phyloP scores from a whole-genome alignment of 2,888 invertebrate genomes.

The Stenodema calcarata region DNA sequence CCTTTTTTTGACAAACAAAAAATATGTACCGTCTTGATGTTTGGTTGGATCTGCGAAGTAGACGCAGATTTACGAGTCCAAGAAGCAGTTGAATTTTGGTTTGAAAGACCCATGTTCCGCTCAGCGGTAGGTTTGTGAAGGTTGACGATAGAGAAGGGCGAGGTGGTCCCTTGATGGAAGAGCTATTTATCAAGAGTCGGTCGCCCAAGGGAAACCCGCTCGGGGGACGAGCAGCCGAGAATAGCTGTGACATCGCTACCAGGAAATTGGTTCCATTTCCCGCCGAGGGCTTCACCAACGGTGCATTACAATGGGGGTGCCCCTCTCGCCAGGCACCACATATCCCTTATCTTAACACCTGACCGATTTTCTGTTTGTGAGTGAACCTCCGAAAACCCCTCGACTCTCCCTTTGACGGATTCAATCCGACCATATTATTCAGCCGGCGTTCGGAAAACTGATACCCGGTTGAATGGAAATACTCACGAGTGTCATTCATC shows the following conservation, averaged over 20 bases:
- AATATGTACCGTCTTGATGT: too few species aligned
- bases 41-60: too few species aligned
- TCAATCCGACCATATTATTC: not conserved
- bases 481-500: not conserved
- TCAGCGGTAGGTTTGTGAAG: not conserved
- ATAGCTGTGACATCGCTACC: slow-evolving; percentile 45
- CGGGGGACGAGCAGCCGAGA: not conserved
- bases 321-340: not conserved
- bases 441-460: not conserved
- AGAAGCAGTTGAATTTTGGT: not conserved
- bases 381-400: not conserved
- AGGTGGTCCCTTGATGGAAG: not conserved
- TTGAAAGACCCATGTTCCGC: not conserved
- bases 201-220: not conserved
- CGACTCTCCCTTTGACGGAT: not conserved
- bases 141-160: not conserved
- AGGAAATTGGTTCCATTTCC: slow-evolving; percentile 50
- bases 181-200: slow-evolving; percentile 16
- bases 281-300: slow-evolving; percentile 18
- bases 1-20: too few species aligned
- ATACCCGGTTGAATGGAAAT: not conserved
- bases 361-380: slow-evolving; percentile 42
- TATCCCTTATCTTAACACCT: slow-evolving; percentile 44
- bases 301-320: slow-evolving; percentile 28
- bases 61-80: not conserved